These are phyloP conservation scores for Smutsia temminckii DNA, from an alignment of 2,797 vertebrate genomes.

Conservation along the genomic window DNA sequence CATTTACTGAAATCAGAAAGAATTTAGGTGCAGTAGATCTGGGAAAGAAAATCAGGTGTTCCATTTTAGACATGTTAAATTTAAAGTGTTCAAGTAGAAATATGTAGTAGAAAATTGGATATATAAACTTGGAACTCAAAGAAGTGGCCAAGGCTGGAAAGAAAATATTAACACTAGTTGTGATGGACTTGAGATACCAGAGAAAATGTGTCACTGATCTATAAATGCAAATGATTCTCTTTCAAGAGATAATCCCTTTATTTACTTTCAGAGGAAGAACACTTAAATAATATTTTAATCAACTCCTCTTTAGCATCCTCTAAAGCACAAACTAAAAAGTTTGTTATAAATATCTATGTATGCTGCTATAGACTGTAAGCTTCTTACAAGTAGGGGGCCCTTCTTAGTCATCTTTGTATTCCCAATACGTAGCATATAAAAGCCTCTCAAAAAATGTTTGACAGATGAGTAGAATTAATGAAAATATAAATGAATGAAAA, in stretches of 20 bases:
- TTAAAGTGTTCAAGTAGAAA: background rate
- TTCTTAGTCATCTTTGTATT: constrained; percentile 12
- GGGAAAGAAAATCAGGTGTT: background rate
- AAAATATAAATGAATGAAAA: constrained; percentile 38
- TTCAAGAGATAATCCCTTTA: constrained; percentile 18
- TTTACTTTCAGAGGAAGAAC: background rate
- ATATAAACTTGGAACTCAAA: background rate
- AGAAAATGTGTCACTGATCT: background rate
- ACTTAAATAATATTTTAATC: background rate
- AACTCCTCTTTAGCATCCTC: constrained; percentile 26
- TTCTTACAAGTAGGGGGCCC: background rate
- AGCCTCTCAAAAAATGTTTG: background rate
- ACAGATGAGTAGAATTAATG: background rate
- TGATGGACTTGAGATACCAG: background rate
- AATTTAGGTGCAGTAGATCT: background rate
- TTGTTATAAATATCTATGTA: background rate
- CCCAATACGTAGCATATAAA: background rate
- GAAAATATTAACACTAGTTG: constrained; percentile 13
- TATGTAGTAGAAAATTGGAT: background rate
- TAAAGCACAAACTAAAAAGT: constrained; percentile 21
- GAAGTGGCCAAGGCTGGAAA: constrained; percentile 11
- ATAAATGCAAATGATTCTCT: background rate
- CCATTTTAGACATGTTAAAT: background rate
- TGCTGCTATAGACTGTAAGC: background rate
- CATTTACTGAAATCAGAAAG: background rate